Evolutionary conservation across 1,140 invertebrate species (phyloP), one percentile per base, ranked within the genome.

Genomic region (Scylla paramamosain): DNA sequence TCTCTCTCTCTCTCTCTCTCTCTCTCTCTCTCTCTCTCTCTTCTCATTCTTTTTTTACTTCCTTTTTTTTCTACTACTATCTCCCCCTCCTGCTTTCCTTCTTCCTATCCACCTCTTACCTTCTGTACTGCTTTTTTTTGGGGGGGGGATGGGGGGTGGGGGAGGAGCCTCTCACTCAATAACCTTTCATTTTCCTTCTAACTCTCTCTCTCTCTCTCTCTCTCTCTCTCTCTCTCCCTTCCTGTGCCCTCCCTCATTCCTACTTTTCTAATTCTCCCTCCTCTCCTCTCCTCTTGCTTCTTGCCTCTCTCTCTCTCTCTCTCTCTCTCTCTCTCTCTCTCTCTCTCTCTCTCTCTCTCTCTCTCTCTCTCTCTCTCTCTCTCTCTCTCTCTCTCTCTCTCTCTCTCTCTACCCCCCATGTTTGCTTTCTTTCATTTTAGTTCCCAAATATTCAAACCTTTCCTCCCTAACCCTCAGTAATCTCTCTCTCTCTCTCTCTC

Each of bases 51-150:
- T 28, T 91, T 46, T 25, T 29, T 48, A 25, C 48, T 12, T 16
- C n/a, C 20, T 59, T 20, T 12, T 59, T 59, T 59, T 59, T 12
- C 16, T 59, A 59, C 16, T 59, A 59, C 48, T 3, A 7, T 12
- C 45, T 59, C 45, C 32, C 45, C 6, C 29, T 82, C 59, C n/a
- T 28, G 59, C 91, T 59, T 46, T 59, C 91, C 45, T 32, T 83
- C 59, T 92, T 77, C 52, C 77, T 46, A n/a, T 83, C 67, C 59
- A 31, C 39, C 67, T 29, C 91, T 77, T 83, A n/a, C 59, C 91
- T 83, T 32, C 39, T 29, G 14, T 45, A n/a, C 28, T 59, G 28
- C 32, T 28, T n/a, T 59, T 31, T 29, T 59, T 91, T 20, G 3
- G 16, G n/a, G 14, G 28, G 52, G 52, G 52, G 39, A 2, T 39